Percentiles rank a stretch among this genome's conserved stretches.
Evolutionary conservation across 2,797 vertebrate genomes (phyloP).

Genomic region (Manis crassicaudata): DNA sequence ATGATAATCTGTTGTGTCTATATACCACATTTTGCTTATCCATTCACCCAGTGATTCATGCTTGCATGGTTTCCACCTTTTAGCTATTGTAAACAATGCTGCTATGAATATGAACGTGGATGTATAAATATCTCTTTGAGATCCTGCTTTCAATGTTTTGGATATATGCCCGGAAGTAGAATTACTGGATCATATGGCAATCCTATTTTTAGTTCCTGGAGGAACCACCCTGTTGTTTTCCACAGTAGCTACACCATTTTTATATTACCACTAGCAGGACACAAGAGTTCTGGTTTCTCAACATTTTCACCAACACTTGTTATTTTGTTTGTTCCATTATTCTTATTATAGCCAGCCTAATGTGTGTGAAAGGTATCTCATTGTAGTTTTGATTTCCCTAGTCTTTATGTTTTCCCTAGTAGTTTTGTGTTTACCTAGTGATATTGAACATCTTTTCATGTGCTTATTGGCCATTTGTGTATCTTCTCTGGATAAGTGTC

Average conservation of each 20-base stretch:
- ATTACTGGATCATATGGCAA: neutral
- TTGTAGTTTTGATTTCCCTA: neutral
- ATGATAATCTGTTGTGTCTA: neutral
- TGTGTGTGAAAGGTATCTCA: neutral
- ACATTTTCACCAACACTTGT: neutral
- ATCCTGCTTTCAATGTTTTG: neutral
- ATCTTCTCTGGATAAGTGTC: neutral
- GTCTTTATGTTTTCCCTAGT: neutral
- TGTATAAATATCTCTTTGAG: constrained; percentile 14
- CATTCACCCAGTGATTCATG: neutral
- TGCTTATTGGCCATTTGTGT: neutral
- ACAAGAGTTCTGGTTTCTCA: neutral
- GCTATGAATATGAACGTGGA: neutral
- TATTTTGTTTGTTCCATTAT: neutral
- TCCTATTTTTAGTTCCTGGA: neutral
- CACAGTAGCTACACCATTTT: neutral
- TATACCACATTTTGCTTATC: constrained; percentile 1
- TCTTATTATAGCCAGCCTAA: neutral
- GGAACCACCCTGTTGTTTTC: neutral
- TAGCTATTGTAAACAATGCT: neutral
- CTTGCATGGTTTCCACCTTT: neutral
- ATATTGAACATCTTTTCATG: neutral
- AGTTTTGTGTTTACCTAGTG: neutral
- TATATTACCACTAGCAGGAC: neutral
- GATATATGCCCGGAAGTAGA: neutral